These are phyloP conservation scores for Phalacrocorax carbo DNA, from an alignment of 2,113 vertebrate species.

Conservation along the genomic window DNA sequence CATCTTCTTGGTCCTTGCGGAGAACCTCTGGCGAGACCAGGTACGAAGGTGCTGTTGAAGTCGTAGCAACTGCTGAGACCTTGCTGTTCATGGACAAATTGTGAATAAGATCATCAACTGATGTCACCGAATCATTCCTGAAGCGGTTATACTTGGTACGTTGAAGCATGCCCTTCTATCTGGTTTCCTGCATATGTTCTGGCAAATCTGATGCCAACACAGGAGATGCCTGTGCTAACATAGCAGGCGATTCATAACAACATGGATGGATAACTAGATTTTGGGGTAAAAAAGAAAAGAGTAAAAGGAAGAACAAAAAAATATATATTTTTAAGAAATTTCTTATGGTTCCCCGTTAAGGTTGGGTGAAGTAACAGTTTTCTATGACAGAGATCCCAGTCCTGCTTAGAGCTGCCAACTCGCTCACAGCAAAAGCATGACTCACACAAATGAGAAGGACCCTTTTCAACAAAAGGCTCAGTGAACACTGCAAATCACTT, in stretches of 20 bases:
- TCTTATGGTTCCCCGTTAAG: constrained; percentile 63
- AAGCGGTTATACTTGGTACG: constrained; percentile 99
- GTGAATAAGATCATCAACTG: constrained; percentile 96
- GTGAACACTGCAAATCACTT: constrained; percentile 99
- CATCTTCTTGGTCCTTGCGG: constrained; percentile 87
- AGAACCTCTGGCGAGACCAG: constrained; percentile 82
- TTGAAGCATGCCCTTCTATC: constrained; percentile 99
- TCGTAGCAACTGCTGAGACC: constrained; percentile 84
- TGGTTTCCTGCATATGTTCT: constrained; percentile 85
- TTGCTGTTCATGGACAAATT: constrained; percentile 96
- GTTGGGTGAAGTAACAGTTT: constrained; percentile 78
- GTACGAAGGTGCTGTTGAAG: constrained; percentile 84
- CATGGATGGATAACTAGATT: constrained; percentile 9
- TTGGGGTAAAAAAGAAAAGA: constrained; percentile 6
- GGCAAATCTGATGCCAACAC: constrained; percentile 86
- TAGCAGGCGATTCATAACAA: constrained; percentile 82
- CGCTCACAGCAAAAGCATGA: constrained; percentile 96
- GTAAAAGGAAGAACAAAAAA: background rate
- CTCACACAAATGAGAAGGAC: constrained; percentile 96
- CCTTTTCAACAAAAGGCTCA: constrained; percentile 99
- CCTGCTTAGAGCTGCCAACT: constrained; percentile 85
- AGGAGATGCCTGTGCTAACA: constrained; percentile 85
- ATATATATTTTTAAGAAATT: background rate
- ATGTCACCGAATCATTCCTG: constrained; percentile 99
- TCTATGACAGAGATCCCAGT: constrained; percentile 80